Conservation (phyloP, 2,797 vertebrate genomes). For the Kryptopterus vitreolus region DNA sequence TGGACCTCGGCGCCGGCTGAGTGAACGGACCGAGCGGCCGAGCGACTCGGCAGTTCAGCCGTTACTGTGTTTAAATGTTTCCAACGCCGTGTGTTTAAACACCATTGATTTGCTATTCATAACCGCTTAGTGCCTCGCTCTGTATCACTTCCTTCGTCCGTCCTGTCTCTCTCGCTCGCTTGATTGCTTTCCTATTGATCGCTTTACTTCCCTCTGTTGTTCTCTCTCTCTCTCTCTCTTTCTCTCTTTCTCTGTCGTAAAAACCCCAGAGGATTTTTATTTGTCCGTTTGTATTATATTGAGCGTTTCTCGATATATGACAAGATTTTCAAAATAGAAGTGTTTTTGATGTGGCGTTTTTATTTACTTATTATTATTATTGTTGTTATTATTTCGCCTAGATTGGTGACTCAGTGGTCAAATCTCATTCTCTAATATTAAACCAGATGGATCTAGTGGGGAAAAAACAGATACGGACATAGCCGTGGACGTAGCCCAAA, state of each 20-base stretch:
- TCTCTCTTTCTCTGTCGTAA: neutral
- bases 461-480: too few relatives aligned
- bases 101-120: constrained; percentile 50
- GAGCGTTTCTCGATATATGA: too few relatives aligned
- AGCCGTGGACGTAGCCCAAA: too few relatives aligned
- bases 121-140: constrained; percentile 24
- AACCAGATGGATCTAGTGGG: too few relatives aligned
- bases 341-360: too few relatives aligned
- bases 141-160: constrained; percentile 8
- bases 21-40: too few relatives aligned
- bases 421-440: too few relatives aligned
- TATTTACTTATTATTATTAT: too few relatives aligned
- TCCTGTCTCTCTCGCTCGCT: constrained; percentile 37
- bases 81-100: constrained; percentile 28
- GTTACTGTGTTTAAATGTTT: constrained; percentile 23
- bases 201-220: constrained; percentile 25
- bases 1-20: too few relatives aligned
- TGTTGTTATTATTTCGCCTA: too few relatives aligned
- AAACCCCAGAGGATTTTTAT: neutral
- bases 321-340: too few relatives aligned
- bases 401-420: too few relatives aligned
- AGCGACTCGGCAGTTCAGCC: neutral
- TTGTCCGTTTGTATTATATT: neutral
- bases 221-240: neutral
- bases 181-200: constrained; percentile 27